phyloP scores from a whole-genome alignment of 2,888 invertebrate genomes.

The Cylindroiulus punctatus region DNA sequence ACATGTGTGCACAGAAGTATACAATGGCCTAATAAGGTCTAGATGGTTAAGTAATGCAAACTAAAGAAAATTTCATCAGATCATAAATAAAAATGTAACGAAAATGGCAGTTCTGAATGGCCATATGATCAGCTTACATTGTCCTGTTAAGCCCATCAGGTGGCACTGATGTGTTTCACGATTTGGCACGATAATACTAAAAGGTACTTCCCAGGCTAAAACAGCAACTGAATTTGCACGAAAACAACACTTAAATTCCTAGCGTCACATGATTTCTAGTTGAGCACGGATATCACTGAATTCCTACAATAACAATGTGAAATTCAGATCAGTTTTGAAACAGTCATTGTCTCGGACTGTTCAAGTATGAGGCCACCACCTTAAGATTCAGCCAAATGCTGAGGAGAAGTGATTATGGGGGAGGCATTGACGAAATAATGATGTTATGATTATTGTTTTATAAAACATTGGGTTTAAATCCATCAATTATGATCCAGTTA shows the following conservation, averaged over 20 bases:
- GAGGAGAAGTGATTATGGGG: too few relatives aligned
- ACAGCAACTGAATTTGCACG: neutral
- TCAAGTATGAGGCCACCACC: too few relatives aligned
- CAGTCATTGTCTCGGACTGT: neutral
- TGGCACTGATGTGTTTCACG: neutral
- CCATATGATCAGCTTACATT: neutral
- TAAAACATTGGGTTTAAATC: too few relatives aligned
- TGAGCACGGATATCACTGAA: slow-evolving; percentile 52
- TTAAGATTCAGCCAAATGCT: too few relatives aligned
- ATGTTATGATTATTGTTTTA: too few relatives aligned
- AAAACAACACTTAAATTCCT: neutral
- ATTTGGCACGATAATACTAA: slow-evolving; percentile 34
- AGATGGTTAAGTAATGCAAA: neutral
- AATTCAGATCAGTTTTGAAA: neutral
- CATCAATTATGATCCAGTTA: too few relatives aligned
- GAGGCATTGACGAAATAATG: too few relatives aligned
- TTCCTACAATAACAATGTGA: slow-evolving; percentile 52
- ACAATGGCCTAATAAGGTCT: too few relatives aligned
- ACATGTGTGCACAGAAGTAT: too few relatives aligned
- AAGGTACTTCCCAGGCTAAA: slow-evolving; percentile 13
- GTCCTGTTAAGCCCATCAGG: neutral
- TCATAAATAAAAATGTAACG: neutral
- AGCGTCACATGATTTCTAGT: slow-evolving; percentile 47
- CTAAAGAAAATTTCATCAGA: neutral
- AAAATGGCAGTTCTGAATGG: neutral